A percentile compares a stretch with the other conserved stretches of the same genome.
Conservation (phyloP, 2,113 vertebrate species). For the Megalops atlanticus region DNA sequence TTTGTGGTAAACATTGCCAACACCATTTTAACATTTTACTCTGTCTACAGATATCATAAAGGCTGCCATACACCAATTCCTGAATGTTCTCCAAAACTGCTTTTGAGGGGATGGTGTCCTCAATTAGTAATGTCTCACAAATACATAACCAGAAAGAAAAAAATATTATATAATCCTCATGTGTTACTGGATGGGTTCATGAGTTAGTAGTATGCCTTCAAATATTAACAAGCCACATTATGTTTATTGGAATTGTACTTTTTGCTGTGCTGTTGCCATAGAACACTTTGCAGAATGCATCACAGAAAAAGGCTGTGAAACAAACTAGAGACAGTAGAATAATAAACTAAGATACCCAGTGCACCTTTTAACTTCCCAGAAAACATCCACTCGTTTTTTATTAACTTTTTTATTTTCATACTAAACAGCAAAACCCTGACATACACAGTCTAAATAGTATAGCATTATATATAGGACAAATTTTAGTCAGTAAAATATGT, state of each 20-base stretch:
- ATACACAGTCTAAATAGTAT: constrained; percentile 56
- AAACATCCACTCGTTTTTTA: constrained; percentile 39
- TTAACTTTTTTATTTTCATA: constrained; percentile 39
- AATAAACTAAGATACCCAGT: neutral
- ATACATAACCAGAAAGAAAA: too few relatives aligned
- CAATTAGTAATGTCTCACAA: too few relatives aligned
- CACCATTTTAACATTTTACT: too few relatives aligned
- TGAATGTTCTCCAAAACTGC: too few relatives aligned
- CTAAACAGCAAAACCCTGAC: constrained; percentile 55
- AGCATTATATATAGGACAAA: constrained; percentile 58
- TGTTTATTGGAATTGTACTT: neutral
- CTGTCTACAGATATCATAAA: too few relatives aligned
- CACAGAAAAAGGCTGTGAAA: neutral
- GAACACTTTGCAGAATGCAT: neutral
- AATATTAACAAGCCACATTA: neutral
- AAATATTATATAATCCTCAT: too few relatives aligned
- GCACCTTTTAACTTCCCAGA: constrained; percentile 32
- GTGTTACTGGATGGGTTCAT: neutral
- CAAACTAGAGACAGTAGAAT: constrained; percentile 27
- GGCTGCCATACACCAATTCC: too few relatives aligned
- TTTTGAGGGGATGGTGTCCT: too few relatives aligned
- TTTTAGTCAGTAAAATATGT: constrained; percentile 70
- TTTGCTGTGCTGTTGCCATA: neutral
- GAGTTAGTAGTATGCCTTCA: neutral
- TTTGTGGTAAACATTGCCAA: too few relatives aligned